These are phyloP conservation scores for Lepidochrysops patricia DNA, from an alignment of 2,888 invertebrate species.

Conservation along the genomic window DNA sequence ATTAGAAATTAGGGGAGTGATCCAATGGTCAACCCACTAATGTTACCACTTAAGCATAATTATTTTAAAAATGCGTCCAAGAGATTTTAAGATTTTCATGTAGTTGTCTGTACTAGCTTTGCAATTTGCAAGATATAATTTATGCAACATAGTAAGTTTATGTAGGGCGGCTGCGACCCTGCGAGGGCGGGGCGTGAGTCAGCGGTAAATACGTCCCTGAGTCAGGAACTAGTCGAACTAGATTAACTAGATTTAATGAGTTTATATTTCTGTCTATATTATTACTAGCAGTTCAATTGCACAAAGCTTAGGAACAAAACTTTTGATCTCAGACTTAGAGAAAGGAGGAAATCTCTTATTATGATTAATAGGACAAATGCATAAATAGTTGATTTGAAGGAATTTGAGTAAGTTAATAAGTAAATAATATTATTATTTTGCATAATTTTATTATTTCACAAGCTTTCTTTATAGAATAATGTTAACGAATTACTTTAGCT, in stretches of 20 bases:
- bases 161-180: background rate
- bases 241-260: background rate
- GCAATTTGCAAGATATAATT: background rate
- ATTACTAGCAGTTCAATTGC: background rate
- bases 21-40: no score
- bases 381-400: background rate
- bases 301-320: no score
- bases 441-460: no score
- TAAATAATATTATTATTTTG: no score
- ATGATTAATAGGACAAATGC: background rate
- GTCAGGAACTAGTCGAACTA: background rate
- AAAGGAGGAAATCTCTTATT: background rate
- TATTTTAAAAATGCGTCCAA: no score
- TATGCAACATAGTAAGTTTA: constrained; percentile 1
- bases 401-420: no score
- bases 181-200: background rate
- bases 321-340: background rate
- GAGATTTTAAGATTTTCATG: no score
- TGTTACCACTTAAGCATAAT: no score
- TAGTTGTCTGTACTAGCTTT: background rate
- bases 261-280: background rate
- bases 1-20: no score
- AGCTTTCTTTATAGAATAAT: background rate
- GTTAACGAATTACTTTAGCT: background rate
- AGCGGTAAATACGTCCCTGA: background rate